Evolutionary conservation across 2,888 invertebrate species (phyloP).

Genomic region (Sinelater perroti): DNA sequence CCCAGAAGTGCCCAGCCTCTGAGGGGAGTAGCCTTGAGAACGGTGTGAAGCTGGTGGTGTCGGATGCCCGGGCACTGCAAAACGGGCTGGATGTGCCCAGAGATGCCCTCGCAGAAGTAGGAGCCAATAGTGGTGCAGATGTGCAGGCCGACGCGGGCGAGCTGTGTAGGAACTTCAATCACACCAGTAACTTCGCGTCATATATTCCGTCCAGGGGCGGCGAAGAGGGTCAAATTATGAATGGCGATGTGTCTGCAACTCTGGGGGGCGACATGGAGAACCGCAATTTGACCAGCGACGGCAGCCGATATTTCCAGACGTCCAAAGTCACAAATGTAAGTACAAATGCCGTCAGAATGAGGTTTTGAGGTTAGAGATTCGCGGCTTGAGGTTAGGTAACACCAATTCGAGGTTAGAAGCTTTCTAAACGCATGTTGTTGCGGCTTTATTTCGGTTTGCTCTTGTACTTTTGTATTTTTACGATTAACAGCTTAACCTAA

Average conservation of each 20-base stretch:
- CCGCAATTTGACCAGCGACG: slow-evolving; percentile 29
- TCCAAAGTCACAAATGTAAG: slow-evolving; percentile 37
- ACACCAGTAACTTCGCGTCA: slow-evolving; percentile 69
- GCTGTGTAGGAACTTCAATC: slow-evolving; percentile 52
- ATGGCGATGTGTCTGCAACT: slow-evolving; percentile 8
- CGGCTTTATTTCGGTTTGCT: slow-evolving; percentile 16
- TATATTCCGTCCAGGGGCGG: slow-evolving; percentile 62
- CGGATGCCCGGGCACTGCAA: slow-evolving; percentile 20
- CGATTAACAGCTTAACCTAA: slow-evolving; percentile 28
- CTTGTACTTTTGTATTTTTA: slow-evolving; percentile 34
- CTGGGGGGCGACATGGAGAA: slow-evolving; percentile 38
- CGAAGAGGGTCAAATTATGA: slow-evolving; percentile 15
- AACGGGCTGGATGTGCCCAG: slow-evolving; percentile 36
- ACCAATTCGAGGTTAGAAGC: too few relatives aligned
- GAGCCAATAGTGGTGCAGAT: slow-evolving; percentile 22
- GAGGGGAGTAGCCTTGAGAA: slow-evolving; percentile 23
- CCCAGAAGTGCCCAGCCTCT: slow-evolving; percentile 29
- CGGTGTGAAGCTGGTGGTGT: slow-evolving; percentile 37
- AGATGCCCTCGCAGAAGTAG: slow-evolving; percentile 2
- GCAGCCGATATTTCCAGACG: slow-evolving; percentile 30
- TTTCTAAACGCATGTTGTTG: too few relatives aligned
- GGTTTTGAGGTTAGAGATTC: too few relatives aligned
- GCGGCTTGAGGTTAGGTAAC: too few relatives aligned
- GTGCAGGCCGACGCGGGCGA: slow-evolving; percentile 7
- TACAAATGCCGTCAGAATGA: too few relatives aligned